Percentiles rank a stretch among this genome's conserved stretches.
Conservation (phyloP, 2,888 invertebrate species). For the Caenorhabditis sp. region DNA sequence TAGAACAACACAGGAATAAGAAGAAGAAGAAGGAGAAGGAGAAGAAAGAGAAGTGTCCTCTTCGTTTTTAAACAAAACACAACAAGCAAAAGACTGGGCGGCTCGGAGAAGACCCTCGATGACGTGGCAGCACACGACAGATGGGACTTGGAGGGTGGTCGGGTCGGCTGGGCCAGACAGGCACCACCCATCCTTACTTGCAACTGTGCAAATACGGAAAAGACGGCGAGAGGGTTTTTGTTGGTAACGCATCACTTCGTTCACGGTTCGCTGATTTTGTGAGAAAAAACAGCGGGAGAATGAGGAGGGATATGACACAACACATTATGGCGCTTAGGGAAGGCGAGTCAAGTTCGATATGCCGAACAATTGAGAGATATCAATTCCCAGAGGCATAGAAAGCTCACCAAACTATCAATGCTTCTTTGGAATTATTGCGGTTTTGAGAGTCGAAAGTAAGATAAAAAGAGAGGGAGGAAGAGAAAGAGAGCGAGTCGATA, state of each 20-base stretch:
- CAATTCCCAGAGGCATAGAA: constrained; percentile 29
- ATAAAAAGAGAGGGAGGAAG: not conserved
- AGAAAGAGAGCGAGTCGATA: constrained; percentile 13
- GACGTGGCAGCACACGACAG: constrained; percentile 26
- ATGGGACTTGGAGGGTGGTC: constrained; percentile 5
- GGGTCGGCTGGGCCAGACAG: not conserved
- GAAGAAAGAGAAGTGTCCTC: constrained; percentile 15
- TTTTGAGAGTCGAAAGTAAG: not conserved
- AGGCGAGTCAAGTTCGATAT: constrained; percentile 27
- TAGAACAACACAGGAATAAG: constrained; percentile 15
- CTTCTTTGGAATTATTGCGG: not conserved
- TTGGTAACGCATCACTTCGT: constrained; percentile 10
- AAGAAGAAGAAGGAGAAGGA: constrained; percentile 14
- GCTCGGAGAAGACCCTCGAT: no score
- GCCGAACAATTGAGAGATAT: constrained; percentile 31
- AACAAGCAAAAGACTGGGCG: not conserved
- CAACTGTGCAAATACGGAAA: constrained; percentile 55
- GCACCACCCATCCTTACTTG: constrained; percentile 21
- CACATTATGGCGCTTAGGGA: constrained; percentile 29
- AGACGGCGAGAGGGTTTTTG: constrained; percentile 9
- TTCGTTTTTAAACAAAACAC: constrained; percentile 47
- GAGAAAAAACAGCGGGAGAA: constrained; percentile 3
- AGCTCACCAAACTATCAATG: constrained; percentile 23
- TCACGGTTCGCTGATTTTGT: constrained; percentile 39
- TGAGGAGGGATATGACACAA: constrained; percentile 22